These are phyloP conservation scores for Enteromius radiatus DNA, from an alignment of 2,797 vertebrate genomes.

Conservation along the genomic window DNA sequence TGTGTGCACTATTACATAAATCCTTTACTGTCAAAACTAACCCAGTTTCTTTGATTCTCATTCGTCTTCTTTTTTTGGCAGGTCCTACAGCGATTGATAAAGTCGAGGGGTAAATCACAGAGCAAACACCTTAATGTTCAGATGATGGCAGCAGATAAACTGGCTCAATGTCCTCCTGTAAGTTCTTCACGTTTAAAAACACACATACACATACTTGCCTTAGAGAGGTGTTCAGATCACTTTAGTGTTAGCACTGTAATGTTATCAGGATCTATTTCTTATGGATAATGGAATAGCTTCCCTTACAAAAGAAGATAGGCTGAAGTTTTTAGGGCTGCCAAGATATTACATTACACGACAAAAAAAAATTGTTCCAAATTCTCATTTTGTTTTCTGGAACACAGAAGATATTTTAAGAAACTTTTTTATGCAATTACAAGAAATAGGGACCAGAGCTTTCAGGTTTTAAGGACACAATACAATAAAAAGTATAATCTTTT, in stretches of 20 bases:
- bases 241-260: not conserved
- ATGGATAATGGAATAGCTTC: not conserved
- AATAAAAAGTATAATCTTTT: too few relatives aligned
- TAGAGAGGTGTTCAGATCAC: not conserved
- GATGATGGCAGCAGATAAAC: slow-evolving; percentile 96
- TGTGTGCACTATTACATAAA: not conserved
- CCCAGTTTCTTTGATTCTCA: not conserved
- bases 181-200: slow-evolving; percentile 66
- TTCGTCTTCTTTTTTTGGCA: slow-evolving; percentile 61
- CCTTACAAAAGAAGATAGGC: not conserved
- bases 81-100: slow-evolving; percentile 94
- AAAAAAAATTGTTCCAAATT: not conserved
- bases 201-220: not conserved
- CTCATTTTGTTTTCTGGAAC: slow-evolving; percentile 6
- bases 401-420: slow-evolving; percentile 1
- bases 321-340: slow-evolving; percentile 1
- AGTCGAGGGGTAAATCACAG: slow-evolving; percentile 96
- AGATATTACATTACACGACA: not conserved
- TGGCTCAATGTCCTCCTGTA: slow-evolving; percentile 94
- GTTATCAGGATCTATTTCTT: not conserved
- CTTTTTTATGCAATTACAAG: not conserved
- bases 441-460: too few relatives aligned
- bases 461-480: not conserved
- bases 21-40: slow-evolving; percentile 1
- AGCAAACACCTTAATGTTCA: slow-evolving; percentile 97